Conservation (phyloP, 2,113 vertebrate genomes). For the Mixornis gularis region DNA sequence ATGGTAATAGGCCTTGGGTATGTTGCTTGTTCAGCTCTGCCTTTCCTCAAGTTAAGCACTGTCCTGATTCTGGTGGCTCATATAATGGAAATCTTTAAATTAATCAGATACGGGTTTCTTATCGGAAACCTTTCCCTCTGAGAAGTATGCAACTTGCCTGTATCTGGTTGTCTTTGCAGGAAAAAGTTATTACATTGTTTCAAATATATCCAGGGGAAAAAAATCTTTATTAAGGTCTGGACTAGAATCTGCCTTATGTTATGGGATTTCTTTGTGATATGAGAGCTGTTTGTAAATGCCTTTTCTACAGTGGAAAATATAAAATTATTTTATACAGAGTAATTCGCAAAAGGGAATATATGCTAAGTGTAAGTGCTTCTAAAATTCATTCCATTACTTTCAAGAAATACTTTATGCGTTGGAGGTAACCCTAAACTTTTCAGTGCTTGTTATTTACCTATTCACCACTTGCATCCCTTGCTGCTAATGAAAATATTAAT, state of each 20-base stretch:
- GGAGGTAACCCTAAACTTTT: background rate
- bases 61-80: background rate
- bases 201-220: background rate
- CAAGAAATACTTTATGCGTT: background rate
- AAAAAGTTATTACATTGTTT: background rate
- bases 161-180: background rate
- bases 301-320: background rate
- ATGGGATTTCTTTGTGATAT: background rate
- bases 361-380: background rate
- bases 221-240: background rate
- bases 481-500: background rate
- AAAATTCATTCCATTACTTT: background rate
- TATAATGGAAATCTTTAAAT: background rate
- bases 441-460: background rate
- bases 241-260: background rate
- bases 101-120: background rate
- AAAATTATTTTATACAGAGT: background rate
- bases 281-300: background rate
- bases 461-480: background rate
- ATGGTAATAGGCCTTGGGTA: background rate
- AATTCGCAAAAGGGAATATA: background rate
- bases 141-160: background rate
- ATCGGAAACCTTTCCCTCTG: background rate
- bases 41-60: background rate
- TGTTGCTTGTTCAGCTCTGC: background rate